Conservation (phyloP, 2,888 invertebrate species). For the Drosophila fulvimacula region DNA sequence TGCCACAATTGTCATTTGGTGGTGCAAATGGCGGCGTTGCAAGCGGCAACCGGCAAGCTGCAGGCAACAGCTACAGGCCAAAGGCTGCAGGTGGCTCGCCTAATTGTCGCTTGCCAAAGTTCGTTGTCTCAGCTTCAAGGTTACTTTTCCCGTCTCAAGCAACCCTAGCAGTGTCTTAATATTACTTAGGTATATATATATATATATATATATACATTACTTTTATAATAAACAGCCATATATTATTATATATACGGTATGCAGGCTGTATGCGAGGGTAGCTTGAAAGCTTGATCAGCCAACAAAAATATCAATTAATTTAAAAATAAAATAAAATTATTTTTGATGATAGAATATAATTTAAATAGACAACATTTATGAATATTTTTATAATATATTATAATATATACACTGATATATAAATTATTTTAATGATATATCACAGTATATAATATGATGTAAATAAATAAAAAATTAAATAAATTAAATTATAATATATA, state of each 20-base stretch:
- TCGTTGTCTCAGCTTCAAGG: constrained; percentile 18
- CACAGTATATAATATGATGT: too few species aligned
- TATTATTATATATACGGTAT: not conserved
- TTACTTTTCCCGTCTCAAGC: not conserved
- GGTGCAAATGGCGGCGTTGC: constrained; percentile 19
- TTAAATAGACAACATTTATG: too few species aligned
- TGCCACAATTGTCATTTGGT: constrained; percentile 36
- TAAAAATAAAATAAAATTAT: not conserved
- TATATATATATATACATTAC: not conserved
- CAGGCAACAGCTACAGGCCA: constrained; percentile 1
- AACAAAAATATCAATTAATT: not conserved
- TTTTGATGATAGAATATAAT: too few species aligned
- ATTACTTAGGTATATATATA: not conserved
- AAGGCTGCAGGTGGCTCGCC: constrained; percentile 6
- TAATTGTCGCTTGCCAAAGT: constrained; percentile 7
- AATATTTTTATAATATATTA: too few species aligned
- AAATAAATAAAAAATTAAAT: too few species aligned
- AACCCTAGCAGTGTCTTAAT: not conserved
- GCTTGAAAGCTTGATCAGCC: not conserved
- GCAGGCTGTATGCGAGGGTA: not conserved
- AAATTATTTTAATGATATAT: too few species aligned
- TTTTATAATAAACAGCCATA: not conserved
- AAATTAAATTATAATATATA: too few species aligned
- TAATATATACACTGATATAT: too few species aligned
- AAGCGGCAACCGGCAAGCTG: constrained; percentile 19